Base-by-base conservation (phyloP, 2,888 invertebrate species). In the Pristionchus japonicus region DNA sequence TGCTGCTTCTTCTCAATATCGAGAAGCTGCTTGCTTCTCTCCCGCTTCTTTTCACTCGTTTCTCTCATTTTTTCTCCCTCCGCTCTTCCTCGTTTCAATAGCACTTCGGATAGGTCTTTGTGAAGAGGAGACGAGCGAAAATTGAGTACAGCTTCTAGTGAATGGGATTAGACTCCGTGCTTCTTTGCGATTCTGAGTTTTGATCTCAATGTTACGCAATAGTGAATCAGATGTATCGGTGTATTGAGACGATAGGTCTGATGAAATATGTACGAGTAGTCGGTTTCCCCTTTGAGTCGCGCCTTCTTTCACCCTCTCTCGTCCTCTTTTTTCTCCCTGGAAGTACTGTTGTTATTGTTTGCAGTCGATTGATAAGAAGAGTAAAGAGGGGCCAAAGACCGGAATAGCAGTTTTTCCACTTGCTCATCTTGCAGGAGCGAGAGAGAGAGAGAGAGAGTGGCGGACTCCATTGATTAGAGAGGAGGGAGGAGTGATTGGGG, bases 281-380 rank as follows among this genome's bases (percentile, higher is more conserved):
- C 37, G 70, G 74, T 74, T 34, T 67, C 34, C 23, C 40, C 74
- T 40, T 74, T 40, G 74, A 34, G 11, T 67, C 67, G 15, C 34
- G 23, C 31, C 27, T 74, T n/a, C n/a, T n/a, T 11, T 74, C 74
- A 20, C 20, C 40, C 37, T n/a, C 23, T 74, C 74, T 11, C 74
- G 20, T 23, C 9, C 74, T 40, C 1, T 27, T 23, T 57, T 31
- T 67, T 67, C 34, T 67, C 67, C 15, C 74, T 74, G 74, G 74
- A 37, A 74, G 74, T 74, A 74, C 37, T 74, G 74, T 74, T 37
- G 37, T 74, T n/a, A n/a, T n/a, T 74, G 74, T 74, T 74, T 74
- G 74, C 37, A 74, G 40, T 37, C 37, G 74, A 40, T 74, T 74
- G 74, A 74, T 74, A 74, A 74, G 74, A 74, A 74, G 64, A 67